Evolutionary conservation across 2,888 invertebrate species (phyloP).

Genomic region (Lissonota sp.): DNA sequence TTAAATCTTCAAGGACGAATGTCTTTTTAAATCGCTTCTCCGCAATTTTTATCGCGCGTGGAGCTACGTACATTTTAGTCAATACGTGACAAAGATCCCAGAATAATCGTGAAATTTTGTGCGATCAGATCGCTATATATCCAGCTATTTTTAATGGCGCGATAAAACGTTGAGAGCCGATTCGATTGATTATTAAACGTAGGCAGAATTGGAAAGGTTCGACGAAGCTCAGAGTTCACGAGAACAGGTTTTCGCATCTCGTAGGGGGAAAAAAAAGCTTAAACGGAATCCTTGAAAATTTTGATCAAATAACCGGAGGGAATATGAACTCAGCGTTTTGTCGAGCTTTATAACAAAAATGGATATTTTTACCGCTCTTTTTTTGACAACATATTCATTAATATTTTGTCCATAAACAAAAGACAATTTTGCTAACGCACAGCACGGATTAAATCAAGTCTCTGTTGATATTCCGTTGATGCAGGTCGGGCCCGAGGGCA

Average conservation of each 20-base stretch:
- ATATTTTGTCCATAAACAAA: neutral
- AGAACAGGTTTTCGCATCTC: neutral
- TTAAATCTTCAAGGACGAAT: too few relatives aligned
- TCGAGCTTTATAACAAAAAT: too few relatives aligned
- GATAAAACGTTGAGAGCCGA: constrained; percentile 5
- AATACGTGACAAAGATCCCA: constrained; percentile 14
- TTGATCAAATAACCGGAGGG: too few relatives aligned
- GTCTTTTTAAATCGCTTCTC: too few relatives aligned
- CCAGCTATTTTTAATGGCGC: neutral
- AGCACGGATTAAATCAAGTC: neutral
- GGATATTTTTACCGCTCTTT: too few relatives aligned
- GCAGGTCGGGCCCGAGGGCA: constrained; percentile 83
- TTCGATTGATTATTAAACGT: constrained; percentile 31
- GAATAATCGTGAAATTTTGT: constrained; percentile 9
- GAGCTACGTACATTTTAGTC: constrained; percentile 6
- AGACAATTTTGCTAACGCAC: neutral
- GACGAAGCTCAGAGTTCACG: constrained; percentile 26
- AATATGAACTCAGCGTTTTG: too few relatives aligned
- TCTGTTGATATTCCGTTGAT: constrained; percentile 45
- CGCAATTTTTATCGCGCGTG: neutral
- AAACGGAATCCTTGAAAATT: too few relatives aligned
- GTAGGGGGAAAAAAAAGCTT: too few relatives aligned
- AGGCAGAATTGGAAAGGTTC: constrained; percentile 18
- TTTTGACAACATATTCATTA: too few relatives aligned
- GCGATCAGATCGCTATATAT: neutral